Evolutionary conservation across 1,140 invertebrate species (phyloP).

Genomic region (Danaus plexippus): DNA sequence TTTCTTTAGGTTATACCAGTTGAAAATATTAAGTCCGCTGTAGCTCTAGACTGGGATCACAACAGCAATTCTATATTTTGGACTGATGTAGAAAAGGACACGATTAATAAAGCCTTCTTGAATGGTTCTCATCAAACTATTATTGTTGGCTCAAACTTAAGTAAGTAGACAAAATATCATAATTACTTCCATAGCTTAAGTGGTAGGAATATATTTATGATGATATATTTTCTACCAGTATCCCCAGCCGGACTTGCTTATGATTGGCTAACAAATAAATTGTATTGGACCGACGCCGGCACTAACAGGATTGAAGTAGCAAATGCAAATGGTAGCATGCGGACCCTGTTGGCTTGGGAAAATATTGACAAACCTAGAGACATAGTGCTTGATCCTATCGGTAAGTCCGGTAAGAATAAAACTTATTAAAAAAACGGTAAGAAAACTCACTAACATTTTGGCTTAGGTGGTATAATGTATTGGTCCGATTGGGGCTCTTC

Average conservation of each 20-base stretch:
- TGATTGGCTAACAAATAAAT: constrained; percentile 88
- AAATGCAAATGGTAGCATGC: constrained; percentile 82
- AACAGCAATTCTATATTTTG: constrained; percentile 87
- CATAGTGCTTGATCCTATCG: constrained; percentile 86
- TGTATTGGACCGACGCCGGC: constrained; percentile 92
- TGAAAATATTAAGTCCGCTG: constrained; percentile 85
- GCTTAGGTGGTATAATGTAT: constrained; percentile 81
- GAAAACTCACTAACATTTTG: neutral
- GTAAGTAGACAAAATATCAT: constrained; percentile 56
- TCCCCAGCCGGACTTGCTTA: constrained; percentile 84
- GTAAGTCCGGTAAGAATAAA: constrained; percentile 42
- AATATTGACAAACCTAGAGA: constrained; percentile 87
- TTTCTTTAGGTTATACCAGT: constrained; percentile 78
- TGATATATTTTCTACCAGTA: constrained; percentile 50
- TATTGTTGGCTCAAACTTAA: constrained; percentile 77
- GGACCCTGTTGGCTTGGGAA: constrained; percentile 84
- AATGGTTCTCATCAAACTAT: constrained; percentile 84
- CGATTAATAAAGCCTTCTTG: constrained; percentile 83
- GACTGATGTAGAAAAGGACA: constrained; percentile 88
- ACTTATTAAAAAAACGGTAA: neutral
- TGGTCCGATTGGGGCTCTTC: constrained; percentile 92
- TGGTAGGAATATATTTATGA: neutral
- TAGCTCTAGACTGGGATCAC: constrained; percentile 88
- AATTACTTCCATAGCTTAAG: neutral
- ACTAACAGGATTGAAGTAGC: constrained; percentile 88